These are phyloP conservation scores for Drosophila limbata DNA, from an alignment of 2,888 invertebrate genomes.

Conservation along the genomic window DNA sequence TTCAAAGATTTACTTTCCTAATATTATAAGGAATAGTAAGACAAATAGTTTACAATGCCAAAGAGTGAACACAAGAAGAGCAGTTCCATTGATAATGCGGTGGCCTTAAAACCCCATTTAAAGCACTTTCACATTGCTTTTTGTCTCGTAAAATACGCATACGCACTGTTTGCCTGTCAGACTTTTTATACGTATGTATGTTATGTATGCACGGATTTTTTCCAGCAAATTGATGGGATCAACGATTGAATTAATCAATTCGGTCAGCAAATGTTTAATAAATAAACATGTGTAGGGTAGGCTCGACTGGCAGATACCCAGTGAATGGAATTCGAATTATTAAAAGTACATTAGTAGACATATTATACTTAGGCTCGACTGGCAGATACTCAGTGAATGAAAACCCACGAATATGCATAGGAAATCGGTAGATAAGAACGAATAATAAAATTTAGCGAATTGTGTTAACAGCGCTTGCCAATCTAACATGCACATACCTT, in stretches of 20 bases:
- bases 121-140: background rate
- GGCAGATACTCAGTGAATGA: background rate
- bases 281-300: background rate
- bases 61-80: background rate
- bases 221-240: constrained; percentile 43
- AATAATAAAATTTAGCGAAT: background rate
- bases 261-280: constrained; percentile 9
- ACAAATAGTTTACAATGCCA: background rate
- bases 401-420: background rate
- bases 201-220: background rate
- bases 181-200: background rate
- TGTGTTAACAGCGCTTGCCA: background rate
- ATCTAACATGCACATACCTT: background rate
- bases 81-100: background rate
- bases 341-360: too few relatives aligned
- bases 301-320: background rate
- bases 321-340: too few relatives aligned
- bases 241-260: constrained; percentile 54
- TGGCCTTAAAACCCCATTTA: background rate
- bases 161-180: constrained; percentile 33
- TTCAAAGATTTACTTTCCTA: background rate
- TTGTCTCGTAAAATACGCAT: constrained; percentile 25
- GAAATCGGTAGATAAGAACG: background rate
- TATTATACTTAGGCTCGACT: background rate
- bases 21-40: background rate